Base-by-base conservation (phyloP, 2,797 vertebrate species). In the Ptychadena robeensis region DNA sequence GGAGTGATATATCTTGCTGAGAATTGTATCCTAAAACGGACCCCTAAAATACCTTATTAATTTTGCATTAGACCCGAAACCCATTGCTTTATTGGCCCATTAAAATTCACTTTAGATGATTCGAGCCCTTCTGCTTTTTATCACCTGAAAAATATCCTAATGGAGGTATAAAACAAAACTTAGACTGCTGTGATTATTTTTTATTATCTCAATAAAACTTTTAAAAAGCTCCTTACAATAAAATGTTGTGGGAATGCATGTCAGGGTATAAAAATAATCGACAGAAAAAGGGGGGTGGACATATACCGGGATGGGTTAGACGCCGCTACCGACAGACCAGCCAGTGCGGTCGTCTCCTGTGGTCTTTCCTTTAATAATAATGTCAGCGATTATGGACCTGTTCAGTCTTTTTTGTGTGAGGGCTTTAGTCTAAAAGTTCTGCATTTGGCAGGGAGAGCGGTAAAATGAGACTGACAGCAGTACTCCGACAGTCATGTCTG, bases 81-180 rank as follows among this genome's bases (percentile, higher is more conserved):
- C 71, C 73, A 61, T 38, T 35, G 65, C 77, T 84, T 80, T 84
- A 84, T 80, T 71, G 82, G 48, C 59, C 82, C 82, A 84, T 84
- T 84, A 84, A 84, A 80, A 69, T 80, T 84, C 82, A 84, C 82
- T 84, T 84, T 80, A 80, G 77, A 80, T 75, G 82, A 80, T 38
- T 53, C 79, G 40, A 59, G 53, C 48, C 82, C 77, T 75, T 75
- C 77, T 84, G 82, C 76, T 80, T 84, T 83, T 84, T 84, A 84
- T 84, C 77, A 84, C 82, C 82, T 84, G 82, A 80, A 63, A 84
- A 84, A 73, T 84, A 78, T 84, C 82, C 82, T 84, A 84, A 84
- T 84, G 82, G 82, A 84, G 71, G 77, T 66, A 84, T 84, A 84
- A 84, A 84, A 80, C 82, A 84, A 79, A 84, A 80, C 77, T 67